These are phyloP conservation scores for Danaus chrysippus DNA, from an alignment of 2,888 invertebrate species.

Conservation along the genomic window DNA sequence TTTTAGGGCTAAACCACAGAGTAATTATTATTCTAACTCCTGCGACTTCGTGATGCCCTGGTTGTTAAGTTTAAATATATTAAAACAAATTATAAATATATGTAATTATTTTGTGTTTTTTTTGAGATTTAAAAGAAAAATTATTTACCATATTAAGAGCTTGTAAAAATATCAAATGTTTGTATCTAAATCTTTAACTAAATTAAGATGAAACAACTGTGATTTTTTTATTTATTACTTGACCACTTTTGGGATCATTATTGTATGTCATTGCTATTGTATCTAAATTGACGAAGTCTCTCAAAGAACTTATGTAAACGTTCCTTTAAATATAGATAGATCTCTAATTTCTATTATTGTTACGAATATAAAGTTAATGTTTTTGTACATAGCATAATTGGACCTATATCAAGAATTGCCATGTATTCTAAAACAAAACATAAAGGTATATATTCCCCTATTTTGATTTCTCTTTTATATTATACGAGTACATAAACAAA, in stretches of 20 bases:
- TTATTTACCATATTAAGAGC: conserved; percentile 48
- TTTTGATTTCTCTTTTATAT: too few species aligned
- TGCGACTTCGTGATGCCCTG: conserved; percentile 36
- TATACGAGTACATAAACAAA: too few species aligned
- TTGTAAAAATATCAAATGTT: conserved; percentile 37
- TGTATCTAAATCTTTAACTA: conserved; percentile 56
- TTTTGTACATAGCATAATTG: too few species aligned
- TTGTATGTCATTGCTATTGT: conserved; percentile 27
- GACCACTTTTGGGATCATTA: conserved; percentile 47
- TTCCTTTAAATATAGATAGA: conserved; percentile 77
- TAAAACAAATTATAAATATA: conserved; percentile 54
- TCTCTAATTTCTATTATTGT: conserved; percentile 52
- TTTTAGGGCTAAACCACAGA: conserved; percentile 47
- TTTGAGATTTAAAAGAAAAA: conserved; percentile 61
- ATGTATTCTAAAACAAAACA: too few species aligned
- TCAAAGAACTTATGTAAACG: conserved; percentile 71
- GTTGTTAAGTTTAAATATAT: conserved; percentile 74
- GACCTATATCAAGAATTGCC: too few species aligned
- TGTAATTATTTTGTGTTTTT: conserved; percentile 42
- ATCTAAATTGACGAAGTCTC: conserved; percentile 43
- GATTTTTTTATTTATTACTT: conserved; percentile 74
- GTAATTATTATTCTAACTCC: conserved; percentile 32
- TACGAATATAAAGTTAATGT: too few species aligned
- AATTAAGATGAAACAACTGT: conserved; percentile 73
- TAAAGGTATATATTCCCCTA: too few species aligned